Conservation (phyloP, 2,113 vertebrate species). For the Noctilio leporinus region DNA sequence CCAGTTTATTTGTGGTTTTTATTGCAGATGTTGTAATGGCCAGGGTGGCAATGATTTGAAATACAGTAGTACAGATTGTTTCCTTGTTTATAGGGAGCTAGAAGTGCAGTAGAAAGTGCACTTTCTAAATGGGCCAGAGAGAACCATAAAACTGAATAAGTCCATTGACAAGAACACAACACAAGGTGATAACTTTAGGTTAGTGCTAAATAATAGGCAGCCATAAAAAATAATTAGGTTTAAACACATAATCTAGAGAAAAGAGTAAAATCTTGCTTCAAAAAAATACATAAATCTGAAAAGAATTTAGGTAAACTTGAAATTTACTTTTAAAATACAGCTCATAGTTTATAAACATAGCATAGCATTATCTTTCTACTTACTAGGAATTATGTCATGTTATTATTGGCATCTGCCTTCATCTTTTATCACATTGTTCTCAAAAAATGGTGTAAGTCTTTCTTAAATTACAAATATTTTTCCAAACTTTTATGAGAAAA, state of each 20-base stretch:
- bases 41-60: slow-evolving; percentile 4
- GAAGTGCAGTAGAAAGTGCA: slow-evolving; percentile 2
- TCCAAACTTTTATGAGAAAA: not conserved
- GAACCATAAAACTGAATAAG: slow-evolving; percentile 48
- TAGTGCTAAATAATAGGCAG: slow-evolving; percentile 45
- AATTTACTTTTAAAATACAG: not conserved
- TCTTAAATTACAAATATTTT: not conserved
- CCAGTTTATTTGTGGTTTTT: slow-evolving; percentile 30
- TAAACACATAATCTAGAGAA: slow-evolving; percentile 37
- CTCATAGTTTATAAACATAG: not conserved
- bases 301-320: slow-evolving; percentile 1
- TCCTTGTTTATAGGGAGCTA: slow-evolving; percentile 14
- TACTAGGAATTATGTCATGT: not conserved
- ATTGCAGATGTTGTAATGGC: slow-evolving; percentile 52
- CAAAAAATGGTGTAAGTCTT: not conserved
- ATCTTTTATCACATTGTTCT: not conserved
- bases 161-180: slow-evolving; percentile 36
- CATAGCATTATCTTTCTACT: not conserved
- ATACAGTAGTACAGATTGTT: slow-evolving; percentile 49
- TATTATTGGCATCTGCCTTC: not conserved
- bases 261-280: not conserved
- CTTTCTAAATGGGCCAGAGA: slow-evolving; percentile 38
- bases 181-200: slow-evolving; percentile 52
- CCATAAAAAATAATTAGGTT: slow-evolving; percentile 63
- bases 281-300: slow-evolving; percentile 5